Evolutionary conservation across 1,140 invertebrate genomes (phyloP), one percentile per base, ranked within the genome.

Genomic region (Neodiprion fabricii): DNA sequence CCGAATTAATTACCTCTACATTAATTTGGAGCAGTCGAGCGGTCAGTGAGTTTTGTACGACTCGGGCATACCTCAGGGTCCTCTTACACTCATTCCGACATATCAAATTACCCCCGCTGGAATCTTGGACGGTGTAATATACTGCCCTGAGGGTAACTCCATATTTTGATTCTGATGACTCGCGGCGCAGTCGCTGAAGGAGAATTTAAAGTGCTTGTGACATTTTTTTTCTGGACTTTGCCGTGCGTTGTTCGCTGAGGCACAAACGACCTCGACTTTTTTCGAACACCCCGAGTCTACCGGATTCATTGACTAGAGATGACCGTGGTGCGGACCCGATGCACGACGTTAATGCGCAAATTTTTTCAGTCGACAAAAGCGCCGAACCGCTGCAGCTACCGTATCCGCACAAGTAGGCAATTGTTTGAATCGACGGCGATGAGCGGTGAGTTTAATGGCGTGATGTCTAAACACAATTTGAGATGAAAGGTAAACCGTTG

Each of bases 401-500:
- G 28, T 5, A 40, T 40, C 28, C 2, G 2, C 28, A 40, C 28
- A 40, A 40, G 28, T 40, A 40, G 28, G 28, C 5, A 40, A 40
- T 40, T 40, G 28, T 40, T 40, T 40, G 28, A 40, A 40, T 40
- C 9, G 53, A 17, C 53, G 9, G 9, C 11, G 5, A 9, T 12
- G 53, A 14, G 11, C 53, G 11, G 53, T 5, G 53, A 14, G 11
- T 61, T 61, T 61, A 61, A 61, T 61, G 53, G 53, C 53, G 9
- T 12, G 53, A 61, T 61, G 53, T 61, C 53, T 11, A 61, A 61
- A 61, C 21, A 71, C 48, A 48, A 23, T 21, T 49, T 75, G 81
- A 82, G 28, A 84, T 84, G 82, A 82, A 84, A 84, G 76, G 79
- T 80, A 84, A 82, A 82, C 79, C 77, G 72, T 73, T 75, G 75